Evolutionary conservation across 2,113 vertebrate species (phyloP).

Genomic region (Polypterus senegalus): DNA sequence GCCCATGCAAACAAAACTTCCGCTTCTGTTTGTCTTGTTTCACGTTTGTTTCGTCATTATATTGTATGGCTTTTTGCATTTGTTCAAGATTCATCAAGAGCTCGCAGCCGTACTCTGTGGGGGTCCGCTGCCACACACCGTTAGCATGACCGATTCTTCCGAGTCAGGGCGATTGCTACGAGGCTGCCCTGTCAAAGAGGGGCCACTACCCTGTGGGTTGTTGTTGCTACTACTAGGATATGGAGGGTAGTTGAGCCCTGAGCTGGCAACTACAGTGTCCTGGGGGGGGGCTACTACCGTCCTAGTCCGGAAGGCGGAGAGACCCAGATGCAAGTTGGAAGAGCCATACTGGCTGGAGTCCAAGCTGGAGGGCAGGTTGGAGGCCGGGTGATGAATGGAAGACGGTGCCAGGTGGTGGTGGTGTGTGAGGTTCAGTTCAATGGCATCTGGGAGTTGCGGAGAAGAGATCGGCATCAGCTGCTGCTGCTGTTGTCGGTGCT

Average conservation of each 20-base stretch:
- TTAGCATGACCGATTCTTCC: slow-evolving; percentile 57
- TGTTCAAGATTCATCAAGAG: slow-evolving; percentile 86
- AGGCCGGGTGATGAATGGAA: slow-evolving; percentile 59
- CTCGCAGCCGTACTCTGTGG: slow-evolving; percentile 67
- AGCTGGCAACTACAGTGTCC: slow-evolving; percentile 47
- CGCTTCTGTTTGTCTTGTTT: slow-evolving; percentile 30
- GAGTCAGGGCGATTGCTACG: slow-evolving; percentile 52
- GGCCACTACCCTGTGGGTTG: slow-evolving; percentile 32
- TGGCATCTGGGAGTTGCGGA: slow-evolving; percentile 66
- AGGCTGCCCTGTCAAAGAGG: slow-evolving; percentile 29
- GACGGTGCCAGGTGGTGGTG: slow-evolving; percentile 61
- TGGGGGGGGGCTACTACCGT: slow-evolving; percentile 55
- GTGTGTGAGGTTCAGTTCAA: slow-evolving; percentile 64
- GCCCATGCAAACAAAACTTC: slow-evolving; percentile 53
- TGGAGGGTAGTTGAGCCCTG: slow-evolving; percentile 32
- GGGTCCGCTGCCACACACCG: slow-evolving; percentile 48
- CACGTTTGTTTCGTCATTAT: slow-evolving; percentile 41
- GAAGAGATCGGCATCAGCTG: slow-evolving; percentile 42
- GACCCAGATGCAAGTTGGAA: slow-evolving; percentile 64
- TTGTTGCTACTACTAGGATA: slow-evolving; percentile 48
- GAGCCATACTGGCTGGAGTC: slow-evolving; percentile 64
- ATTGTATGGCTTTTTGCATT: slow-evolving; percentile 69
- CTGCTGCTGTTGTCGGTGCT: slow-evolving; percentile 43
- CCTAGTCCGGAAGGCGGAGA: slow-evolving; percentile 92
- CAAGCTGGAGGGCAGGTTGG: slow-evolving; percentile 41